Percentiles rank a stretch among this genome's conserved stretches.
These are phyloP conservation scores for Oscheius onirici DNA, from an alignment of 2,888 invertebrate genomes.

Conservation along the genomic window DNA sequence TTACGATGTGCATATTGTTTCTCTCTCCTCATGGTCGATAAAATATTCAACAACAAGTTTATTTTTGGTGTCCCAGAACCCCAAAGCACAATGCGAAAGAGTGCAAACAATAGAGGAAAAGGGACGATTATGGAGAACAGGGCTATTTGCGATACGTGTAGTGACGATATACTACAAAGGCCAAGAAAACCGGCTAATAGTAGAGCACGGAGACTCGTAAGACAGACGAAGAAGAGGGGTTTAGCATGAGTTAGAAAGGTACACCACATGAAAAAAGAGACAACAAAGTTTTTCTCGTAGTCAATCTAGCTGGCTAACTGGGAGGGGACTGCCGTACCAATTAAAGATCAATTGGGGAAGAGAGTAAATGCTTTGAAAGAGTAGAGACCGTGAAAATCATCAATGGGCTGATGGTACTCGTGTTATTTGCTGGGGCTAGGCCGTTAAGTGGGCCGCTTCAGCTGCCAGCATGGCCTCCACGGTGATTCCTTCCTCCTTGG, in stretches of 20 bases:
- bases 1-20: conserved; percentile 4
- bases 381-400: conserved; percentile 16
- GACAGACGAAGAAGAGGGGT: conserved; percentile 15
- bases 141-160: conserved; percentile 22
- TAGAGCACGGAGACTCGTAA: conserved; percentile 31
- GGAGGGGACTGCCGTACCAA: conserved; percentile 12
- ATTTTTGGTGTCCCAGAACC: conserved; percentile 6
- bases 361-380: conserved; percentile 17
- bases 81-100: not conserved
- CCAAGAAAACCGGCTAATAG: conserved; percentile 29
- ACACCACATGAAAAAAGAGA: no score
- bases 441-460: conserved; percentile 12
- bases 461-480: conserved; percentile 46
- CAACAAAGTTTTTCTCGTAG: not conserved
- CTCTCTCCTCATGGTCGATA: not conserved
- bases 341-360: conserved; percentile 3
- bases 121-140: not conserved
- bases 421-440: not conserved
- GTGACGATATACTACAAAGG: conserved; percentile 27
- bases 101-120: not conserved
- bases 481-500: conserved; percentile 53
- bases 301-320: not conserved
- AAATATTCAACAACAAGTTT: conserved; percentile 3
- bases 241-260: not conserved
- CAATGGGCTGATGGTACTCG: conserved; percentile 14